Percentiles rank a stretch among this genome's conserved stretches.
Evolutionary conservation across 2,888 invertebrate genomes (phyloP).

Genomic region (Cancer borealis): DNA sequence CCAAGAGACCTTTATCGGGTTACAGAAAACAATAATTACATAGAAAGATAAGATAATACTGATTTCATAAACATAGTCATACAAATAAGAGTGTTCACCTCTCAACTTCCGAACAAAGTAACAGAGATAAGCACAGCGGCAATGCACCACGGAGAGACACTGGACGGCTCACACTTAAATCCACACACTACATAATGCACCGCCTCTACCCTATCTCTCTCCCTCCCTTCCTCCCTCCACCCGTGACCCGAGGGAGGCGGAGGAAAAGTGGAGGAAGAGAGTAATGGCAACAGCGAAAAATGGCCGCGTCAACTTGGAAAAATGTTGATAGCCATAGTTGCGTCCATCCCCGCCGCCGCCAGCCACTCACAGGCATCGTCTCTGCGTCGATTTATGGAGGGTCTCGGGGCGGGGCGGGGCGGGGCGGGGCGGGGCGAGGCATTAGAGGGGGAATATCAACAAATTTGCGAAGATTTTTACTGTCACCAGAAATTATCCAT

Average conservation of each 20-base stretch:
- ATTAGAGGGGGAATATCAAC: not conserved
- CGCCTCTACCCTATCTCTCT: no score
- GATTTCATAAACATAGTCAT: not conserved
- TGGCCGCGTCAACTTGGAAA: not conserved
- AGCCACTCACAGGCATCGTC: not conserved
- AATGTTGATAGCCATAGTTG: not conserved
- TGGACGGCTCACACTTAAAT: not conserved
- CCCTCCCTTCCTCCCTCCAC: not conserved
- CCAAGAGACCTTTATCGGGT: no score
- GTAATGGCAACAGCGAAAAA: conserved; percentile 20
- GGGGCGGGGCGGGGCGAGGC: not conserved
- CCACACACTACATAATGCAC: not conserved
- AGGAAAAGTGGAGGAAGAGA: conserved; percentile 1
- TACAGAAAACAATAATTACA: no score
- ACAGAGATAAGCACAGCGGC: not conserved
- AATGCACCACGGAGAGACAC: not conserved
- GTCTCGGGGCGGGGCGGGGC: not conserved
- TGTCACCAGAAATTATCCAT: conserved; percentile 1
- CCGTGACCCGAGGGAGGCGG: not conserved
- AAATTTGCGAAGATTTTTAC: conserved; percentile 4
- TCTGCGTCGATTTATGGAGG: not conserved
- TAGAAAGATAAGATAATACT: not conserved
- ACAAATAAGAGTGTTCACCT: not conserved
- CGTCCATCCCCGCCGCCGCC: conserved; percentile 7
- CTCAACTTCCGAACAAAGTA: not conserved